phyloP scores from a whole-genome alignment of 2,797 vertebrate genomes.

The Argentina silus region DNA sequence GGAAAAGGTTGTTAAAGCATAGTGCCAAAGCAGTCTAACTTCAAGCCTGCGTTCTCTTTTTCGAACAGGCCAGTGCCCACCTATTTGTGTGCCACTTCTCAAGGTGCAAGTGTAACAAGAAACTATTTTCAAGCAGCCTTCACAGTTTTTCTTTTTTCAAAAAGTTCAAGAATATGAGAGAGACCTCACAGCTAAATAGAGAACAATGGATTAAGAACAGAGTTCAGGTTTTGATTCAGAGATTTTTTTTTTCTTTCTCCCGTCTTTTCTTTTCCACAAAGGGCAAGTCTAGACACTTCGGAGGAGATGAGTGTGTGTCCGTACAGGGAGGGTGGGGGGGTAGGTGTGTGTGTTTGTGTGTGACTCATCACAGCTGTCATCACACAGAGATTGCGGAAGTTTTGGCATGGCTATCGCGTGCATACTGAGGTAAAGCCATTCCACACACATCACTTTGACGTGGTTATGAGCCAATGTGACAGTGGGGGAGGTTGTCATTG shows the following conservation, averaged over 20 bases:
- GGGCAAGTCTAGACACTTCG: constrained; percentile 33
- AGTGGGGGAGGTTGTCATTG: not conserved
- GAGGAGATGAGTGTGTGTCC: constrained; percentile 1
- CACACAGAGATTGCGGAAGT: not conserved
- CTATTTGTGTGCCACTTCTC: not conserved
- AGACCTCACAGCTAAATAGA: not conserved
- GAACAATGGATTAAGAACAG: not conserved
- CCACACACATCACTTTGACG: not conserved
- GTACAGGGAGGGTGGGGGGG: not conserved
- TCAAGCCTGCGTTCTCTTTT: not conserved
- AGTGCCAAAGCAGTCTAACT: constrained; percentile 1
- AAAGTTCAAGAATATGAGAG: not conserved
- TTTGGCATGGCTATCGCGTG: not conserved
- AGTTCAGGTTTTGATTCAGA: no score
- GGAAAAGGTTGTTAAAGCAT: not conserved
- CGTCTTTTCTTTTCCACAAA: not conserved
- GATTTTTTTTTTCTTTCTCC: not conserved
- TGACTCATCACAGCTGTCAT: not conserved
- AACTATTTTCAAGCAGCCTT: not conserved
- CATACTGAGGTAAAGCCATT: not conserved
- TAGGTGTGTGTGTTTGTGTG: constrained; percentile 5
- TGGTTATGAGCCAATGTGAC: no score
- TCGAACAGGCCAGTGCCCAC: not conserved
- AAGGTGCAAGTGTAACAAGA: not conserved
- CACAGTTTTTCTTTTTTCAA: not conserved